Evolutionary conservation across 2,888 invertebrate genomes (phyloP).

Genomic region (Netelia inedita): DNA sequence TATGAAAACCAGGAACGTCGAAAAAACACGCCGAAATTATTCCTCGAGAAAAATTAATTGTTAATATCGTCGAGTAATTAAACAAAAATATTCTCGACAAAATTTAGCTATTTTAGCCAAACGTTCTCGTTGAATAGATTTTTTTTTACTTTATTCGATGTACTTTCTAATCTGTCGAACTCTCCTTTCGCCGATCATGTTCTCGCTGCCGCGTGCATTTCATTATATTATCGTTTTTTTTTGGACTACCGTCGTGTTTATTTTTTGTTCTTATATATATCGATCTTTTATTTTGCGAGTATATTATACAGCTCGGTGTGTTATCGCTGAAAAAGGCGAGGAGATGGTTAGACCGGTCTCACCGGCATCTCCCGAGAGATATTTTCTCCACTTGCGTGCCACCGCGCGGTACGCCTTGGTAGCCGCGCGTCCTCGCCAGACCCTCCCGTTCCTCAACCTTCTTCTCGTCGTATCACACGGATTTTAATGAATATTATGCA

Average conservation of each 20-base stretch:
- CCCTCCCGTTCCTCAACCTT: background rate
- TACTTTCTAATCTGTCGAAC: constrained; percentile 33
- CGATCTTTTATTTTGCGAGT: constrained; percentile 49
- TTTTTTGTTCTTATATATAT: constrained; percentile 18
- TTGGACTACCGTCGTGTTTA: background rate
- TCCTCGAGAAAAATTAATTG: too few relatives aligned
- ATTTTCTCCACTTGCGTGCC: constrained; percentile 15
- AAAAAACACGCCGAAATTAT: too few relatives aligned
- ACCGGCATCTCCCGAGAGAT: constrained; percentile 15
- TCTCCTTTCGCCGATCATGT: constrained; percentile 10
- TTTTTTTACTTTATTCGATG: background rate
- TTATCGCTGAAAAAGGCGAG: constrained; percentile 56
- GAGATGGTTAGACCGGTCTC: constrained; percentile 54
- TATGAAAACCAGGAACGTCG: too few relatives aligned
- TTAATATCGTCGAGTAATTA: too few relatives aligned
- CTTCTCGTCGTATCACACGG: constrained; percentile 57
- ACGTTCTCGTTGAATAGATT: too few relatives aligned
- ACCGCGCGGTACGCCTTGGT: constrained; percentile 2
- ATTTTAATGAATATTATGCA: constrained; percentile 81
- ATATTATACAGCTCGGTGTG: constrained; percentile 35
- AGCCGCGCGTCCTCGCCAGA: constrained; percentile 12
- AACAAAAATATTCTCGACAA: too few relatives aligned
- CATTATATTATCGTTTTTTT: constrained; percentile 7
- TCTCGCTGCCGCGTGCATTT: background rate
- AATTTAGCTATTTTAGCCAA: too few relatives aligned